Base-by-base conservation (phyloP, 2,113 vertebrate species). In the Xenopus borealis region DNA sequence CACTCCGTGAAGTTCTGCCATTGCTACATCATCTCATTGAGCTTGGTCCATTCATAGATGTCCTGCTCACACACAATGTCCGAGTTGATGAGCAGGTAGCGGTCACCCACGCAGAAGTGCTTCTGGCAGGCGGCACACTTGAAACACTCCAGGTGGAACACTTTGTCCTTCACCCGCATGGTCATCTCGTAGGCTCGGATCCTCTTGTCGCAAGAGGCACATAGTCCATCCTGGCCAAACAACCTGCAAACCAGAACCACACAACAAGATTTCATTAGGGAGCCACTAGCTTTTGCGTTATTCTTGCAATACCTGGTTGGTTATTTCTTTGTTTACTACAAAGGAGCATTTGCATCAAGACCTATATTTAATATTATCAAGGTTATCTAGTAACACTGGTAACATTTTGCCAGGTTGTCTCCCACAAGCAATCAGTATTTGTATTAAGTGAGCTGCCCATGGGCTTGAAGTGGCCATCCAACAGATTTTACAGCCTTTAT, bases 1-100 rank as follows among this genome's bases (percentile, higher is more conserved):
- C 33, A 6, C 33, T 9, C 33, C 23, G 3, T 27, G 33, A 40
- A 40, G 33, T 9, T 40, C 33, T 58, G 17, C 12, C 18, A 23
- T 30, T 17, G 40, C 85, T 93, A 94, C 78, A 92, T 90, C 90
- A 94, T 94, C n/a, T 90, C 94, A 0, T 94, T 98, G 75, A 96
- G 91, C 87, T 99, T 99, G 87, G 96, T 98, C 97, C 97, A 99
- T 90, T 99, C 95, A 1, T 95, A 99, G 88, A 99, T 99, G 91
- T 99, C 97, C 89, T 99, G 97, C 81, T 99, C 97, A 0, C 97
- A 99, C 66, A 99, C 97, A 81, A 99, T 99, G 90, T 98, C 96
- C 0, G 97, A 96, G 91, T 99, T 99, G 92, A 99, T 94, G 85
- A 99, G 97, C 76, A 98, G 91, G 83, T 99, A 99, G 66, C 97